phyloP scores from a whole-genome alignment of 2,888 invertebrate genomes.

The Rhynchonema sp. region DNA sequence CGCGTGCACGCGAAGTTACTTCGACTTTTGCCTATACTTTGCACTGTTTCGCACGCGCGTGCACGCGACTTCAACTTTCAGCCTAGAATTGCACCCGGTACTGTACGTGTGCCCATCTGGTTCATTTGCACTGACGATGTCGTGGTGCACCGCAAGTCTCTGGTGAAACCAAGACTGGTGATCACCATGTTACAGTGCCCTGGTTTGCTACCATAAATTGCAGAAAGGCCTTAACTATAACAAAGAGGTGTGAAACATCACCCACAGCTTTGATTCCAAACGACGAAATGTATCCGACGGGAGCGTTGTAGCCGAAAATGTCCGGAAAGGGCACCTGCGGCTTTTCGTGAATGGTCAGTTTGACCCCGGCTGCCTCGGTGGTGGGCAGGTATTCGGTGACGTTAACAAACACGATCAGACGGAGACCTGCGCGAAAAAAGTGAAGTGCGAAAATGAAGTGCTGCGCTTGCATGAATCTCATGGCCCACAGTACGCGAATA shows the following conservation, averaged over 20 bases:
- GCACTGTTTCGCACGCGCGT: too few species aligned
- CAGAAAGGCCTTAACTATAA: too few species aligned
- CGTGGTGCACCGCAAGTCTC: too few species aligned
- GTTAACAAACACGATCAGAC: conserved; percentile 22
- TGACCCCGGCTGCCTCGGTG: conserved; percentile 22
- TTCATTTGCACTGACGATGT: too few species aligned
- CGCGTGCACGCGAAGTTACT: too few species aligned
- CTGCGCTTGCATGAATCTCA: neutral
- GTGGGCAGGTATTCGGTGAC: conserved; percentile 23
- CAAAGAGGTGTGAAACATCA: too few species aligned
- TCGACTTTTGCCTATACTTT: too few species aligned
- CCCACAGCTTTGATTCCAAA: conserved; percentile 18
- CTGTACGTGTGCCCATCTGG: too few species aligned
- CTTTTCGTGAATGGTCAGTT: conserved; percentile 20
- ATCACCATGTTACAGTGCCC: too few species aligned
- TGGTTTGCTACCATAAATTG: neutral
- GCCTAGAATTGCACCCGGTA: too few species aligned
- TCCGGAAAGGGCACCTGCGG: conserved; percentile 23
- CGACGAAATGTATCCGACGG: conserved; percentile 21
- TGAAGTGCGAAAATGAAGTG: neutral
- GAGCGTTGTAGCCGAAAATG: conserved; percentile 20
- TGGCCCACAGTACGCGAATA: neutral
- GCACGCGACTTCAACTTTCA: too few species aligned
- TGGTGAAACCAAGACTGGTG: too few species aligned
- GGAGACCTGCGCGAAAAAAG: conserved; percentile 9